Evolutionary conservation across 2,888 invertebrate species (phyloP), one percentile per base, ranked within the genome.

Genomic region (Drosophila eohydei): DNA sequence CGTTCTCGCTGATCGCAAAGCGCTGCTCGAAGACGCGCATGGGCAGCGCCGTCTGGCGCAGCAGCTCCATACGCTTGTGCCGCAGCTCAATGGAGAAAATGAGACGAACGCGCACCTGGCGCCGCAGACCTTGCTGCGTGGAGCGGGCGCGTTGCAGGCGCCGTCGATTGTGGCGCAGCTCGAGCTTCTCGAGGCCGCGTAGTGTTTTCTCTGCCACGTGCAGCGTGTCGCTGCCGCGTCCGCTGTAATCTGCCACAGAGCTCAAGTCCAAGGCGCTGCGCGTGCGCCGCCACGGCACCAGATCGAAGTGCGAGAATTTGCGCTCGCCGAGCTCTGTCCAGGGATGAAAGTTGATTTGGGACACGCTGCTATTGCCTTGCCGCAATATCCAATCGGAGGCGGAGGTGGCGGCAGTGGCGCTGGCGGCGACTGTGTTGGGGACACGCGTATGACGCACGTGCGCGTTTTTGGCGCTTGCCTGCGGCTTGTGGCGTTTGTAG

Each of bases 31-130:
- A 92, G 9, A 91, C 91, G 8, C 92, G 90, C 72, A 90, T 85
- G 52, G 83, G 91, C 64, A 91, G 71, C 34, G 85, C 80, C 51
- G 89, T 84, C 52, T 89, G 90, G 2, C 90, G 90, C 56, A 92
- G 83, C 51, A 92, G 72, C 76, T 92, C 92, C 92, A 92, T 92
- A 69, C 89, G 91, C 65, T 90, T 92, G 78, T 92, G 92, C 4
- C 95, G 94, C 93, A 95, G 94, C 68, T 95, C 93, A 71, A 96
- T 92, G 12, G 95, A 95, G 81, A 96, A 92, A 94, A 96, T 95
- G 54, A 96, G 94, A 16, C 95, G 93, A 26, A 96, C 94, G 64
- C 95, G 93, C 30, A 96, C 94, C 86, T 95, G 95, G 30, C 95
- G 93, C 11, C 86, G 71, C 34, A 78, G 68, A 3, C 83, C 85